phyloP scores from a whole-genome alignment of 1,140 invertebrate species.

The Hylaeus volcanicus region DNA sequence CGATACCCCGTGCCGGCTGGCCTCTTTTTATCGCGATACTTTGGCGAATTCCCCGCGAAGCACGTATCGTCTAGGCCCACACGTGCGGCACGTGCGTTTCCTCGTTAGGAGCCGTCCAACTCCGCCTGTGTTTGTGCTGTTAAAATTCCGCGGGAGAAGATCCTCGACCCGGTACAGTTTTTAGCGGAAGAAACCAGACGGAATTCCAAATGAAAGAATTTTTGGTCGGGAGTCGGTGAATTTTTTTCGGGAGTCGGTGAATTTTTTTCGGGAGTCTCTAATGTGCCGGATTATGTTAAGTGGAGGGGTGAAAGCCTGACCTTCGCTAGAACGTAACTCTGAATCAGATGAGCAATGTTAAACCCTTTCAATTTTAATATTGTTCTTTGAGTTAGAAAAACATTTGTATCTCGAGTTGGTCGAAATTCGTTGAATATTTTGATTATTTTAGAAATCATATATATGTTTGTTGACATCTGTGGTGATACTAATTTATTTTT shows the following conservation, averaged over 20 bases:
- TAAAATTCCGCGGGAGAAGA: constrained; percentile 1
- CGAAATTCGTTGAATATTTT: too few species aligned
- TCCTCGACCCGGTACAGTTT: background rate
- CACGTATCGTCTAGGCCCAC: constrained; percentile 4
- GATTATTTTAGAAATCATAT: too few species aligned
- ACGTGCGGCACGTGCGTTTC: constrained; percentile 23
- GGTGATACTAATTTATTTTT: too few species aligned
- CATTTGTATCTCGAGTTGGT: too few species aligned
- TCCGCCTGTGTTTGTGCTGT: background rate
- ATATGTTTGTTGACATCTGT: too few species aligned
- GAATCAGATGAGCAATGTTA: too few species aligned
- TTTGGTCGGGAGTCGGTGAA: background rate
- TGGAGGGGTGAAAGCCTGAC: too few species aligned
- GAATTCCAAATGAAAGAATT: background rate
- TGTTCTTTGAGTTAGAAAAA: too few species aligned
- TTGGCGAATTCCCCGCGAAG: constrained; percentile 10
- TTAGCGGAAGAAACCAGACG: background rate
- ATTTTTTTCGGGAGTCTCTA: background rate
- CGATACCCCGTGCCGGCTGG: background rate
- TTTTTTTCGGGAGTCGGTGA: background rate
- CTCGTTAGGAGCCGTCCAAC: constrained; percentile 4
- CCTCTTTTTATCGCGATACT: constrained; percentile 44
- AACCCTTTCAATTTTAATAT: too few species aligned
- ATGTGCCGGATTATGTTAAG: too few species aligned
- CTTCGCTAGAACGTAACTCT: too few species aligned